A percentile compares a stretch with the other conserved stretches of the same genome.
Evolutionary conservation across 2,113 vertebrate species (phyloP).

Genomic region (Mesocricetus auratus): DNA sequence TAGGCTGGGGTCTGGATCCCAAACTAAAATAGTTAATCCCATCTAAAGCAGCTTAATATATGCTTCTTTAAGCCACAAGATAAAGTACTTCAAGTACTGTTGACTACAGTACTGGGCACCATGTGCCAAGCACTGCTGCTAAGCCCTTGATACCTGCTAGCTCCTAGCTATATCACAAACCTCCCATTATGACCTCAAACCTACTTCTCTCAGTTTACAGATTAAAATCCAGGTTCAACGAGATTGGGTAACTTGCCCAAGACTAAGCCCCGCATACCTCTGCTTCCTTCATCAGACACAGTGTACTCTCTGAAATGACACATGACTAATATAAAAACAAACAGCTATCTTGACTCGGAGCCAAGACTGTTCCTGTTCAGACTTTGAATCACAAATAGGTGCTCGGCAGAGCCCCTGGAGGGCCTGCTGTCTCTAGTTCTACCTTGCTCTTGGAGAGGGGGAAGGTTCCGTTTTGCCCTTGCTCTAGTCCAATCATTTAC

Average conservation of each 20-base stretch:
- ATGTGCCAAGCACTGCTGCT: constrained; percentile 1
- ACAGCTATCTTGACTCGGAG: neutral
- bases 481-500: constrained; percentile 22
- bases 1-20: neutral
- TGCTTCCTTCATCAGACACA: constrained; percentile 35
- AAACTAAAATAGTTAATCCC: constrained; percentile 38
- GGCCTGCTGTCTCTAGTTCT: neutral
- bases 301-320: neutral
- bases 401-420: neutral
- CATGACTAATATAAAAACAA: constrained; percentile 40
- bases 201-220: constrained; percentile 1
- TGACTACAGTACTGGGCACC: neutral
- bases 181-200: neutral
- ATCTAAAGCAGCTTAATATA: constrained; percentile 34
- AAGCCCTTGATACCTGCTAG: neutral
- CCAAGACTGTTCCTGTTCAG: neutral
- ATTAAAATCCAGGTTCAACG: constrained; percentile 41
- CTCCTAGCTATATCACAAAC: constrained; percentile 47
- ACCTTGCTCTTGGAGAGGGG: neutral
- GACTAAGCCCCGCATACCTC: neutral
- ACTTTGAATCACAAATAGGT: neutral
- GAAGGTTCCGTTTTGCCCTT: constrained; percentile 43
- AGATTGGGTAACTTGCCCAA: constrained; percentile 24
- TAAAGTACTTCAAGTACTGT: constrained; percentile 47
- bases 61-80: constrained; percentile 16